phyloP scores from a whole-genome alignment of 1,140 invertebrate species.

The Procambarus virginalis region DNA sequence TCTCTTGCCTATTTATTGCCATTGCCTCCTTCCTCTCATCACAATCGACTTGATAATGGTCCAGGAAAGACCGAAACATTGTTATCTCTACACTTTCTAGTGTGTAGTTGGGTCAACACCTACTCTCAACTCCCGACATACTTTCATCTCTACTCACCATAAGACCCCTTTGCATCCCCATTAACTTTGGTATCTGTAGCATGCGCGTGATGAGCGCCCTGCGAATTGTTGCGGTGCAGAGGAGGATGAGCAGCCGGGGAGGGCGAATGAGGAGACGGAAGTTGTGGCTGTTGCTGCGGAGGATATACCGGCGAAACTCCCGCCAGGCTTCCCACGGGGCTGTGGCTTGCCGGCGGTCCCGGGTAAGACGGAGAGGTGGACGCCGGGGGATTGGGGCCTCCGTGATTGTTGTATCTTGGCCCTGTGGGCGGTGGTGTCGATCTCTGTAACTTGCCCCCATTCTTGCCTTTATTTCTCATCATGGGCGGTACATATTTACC shows the following conservation, averaged over 20 bases:
- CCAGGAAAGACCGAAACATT: no score
- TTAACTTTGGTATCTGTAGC: conserved; percentile 55
- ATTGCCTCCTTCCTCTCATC: no score
- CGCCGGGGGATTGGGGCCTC: conserved; percentile 48
- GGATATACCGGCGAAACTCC: conserved; percentile 42
- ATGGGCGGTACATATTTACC: conserved; percentile 86
- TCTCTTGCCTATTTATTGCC: no score
- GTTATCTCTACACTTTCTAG: no score
- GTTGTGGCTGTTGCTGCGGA: conserved; percentile 25
- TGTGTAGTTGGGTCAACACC: no score
- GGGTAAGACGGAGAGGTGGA: conserved; percentile 55
- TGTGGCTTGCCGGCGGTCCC: conserved; percentile 27
- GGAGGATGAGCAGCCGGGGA: conserved; percentile 46
- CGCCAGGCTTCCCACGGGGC: conserved; percentile 14
- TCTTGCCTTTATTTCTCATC: conserved; percentile 81
- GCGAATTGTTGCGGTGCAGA: conserved; percentile 55
- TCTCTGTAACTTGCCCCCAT: conserved; percentile 77
- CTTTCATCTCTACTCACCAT: conserved; percentile 31
- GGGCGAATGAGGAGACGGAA: conserved; percentile 22
- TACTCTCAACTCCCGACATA: no score
- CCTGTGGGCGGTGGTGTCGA: conserved; percentile 76
- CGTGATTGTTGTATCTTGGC: conserved; percentile 40
- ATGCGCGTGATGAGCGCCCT: conserved; percentile 56
- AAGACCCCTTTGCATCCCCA: conserved; percentile 44
- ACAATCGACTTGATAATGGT: no score